Conservation (phyloP, 2,113 vertebrate species). For the Cromileptes altivelis region DNA sequence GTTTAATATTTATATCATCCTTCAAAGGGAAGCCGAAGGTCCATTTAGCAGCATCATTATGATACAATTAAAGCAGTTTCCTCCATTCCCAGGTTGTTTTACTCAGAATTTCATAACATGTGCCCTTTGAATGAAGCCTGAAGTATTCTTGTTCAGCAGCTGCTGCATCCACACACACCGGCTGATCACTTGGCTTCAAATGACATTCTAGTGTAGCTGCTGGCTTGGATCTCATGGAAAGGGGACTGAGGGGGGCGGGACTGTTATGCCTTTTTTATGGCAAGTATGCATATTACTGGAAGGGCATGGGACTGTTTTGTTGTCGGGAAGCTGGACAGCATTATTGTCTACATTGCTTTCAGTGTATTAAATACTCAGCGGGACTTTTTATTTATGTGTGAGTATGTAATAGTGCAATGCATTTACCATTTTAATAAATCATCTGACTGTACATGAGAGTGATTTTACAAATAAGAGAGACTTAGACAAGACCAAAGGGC, state of each 20-base stretch:
- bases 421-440: neutral
- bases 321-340: constrained; percentile 7
- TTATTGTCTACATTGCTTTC: constrained; percentile 2
- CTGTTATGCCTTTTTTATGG: constrained; percentile 45
- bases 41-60: constrained; percentile 11
- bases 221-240: constrained; percentile 51
- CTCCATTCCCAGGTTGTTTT: constrained; percentile 16
- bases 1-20: constrained; percentile 28
- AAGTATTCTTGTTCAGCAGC: constrained; percentile 72
- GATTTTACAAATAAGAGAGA: neutral
- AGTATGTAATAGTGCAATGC: neutral
- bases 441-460: neutral
- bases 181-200: constrained; percentile 68
- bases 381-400: neutral
- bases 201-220: constrained; percentile 71
- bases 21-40: constrained; percentile 25
- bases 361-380: neutral
- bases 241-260: constrained; percentile 59
- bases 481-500: neutral
- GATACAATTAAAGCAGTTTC: neutral
- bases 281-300: constrained; percentile 39
- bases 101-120: constrained; percentile 20
- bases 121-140: constrained; percentile 58
- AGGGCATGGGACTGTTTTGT: constrained; percentile 17
- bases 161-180: constrained; percentile 65